Base-by-base conservation (phyloP, 30 jellyfish, hydroid and myxozoan species). In the Chrysaora quinquecirrha region DNA sequence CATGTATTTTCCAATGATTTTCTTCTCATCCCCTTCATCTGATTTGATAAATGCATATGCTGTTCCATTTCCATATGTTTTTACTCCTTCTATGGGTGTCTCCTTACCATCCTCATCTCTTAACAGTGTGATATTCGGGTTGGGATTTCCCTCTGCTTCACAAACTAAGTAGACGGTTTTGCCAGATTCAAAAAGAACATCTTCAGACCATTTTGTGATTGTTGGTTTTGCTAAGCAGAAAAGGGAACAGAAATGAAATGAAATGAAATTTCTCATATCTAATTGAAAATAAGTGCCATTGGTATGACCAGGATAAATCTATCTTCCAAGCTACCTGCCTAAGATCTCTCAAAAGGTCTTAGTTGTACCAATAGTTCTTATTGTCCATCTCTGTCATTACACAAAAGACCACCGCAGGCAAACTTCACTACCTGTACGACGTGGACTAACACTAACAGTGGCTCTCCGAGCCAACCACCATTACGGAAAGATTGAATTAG, bases 91-190 rank as follows among this genome's bases (percentile, higher is more conserved):
- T 46, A 82, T 2, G 7, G 60, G 76, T 10, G 29, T 20, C 12
- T 61, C 63, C 2, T 49, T 75, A 3, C 22, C 71, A 10, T 66
- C 66, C 19, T 11, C 30, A 0, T 62, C 48, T 4, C 65, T 32
- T 30, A 7, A 46, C 3, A 71, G 25, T 18, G 96, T 64, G 22
- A 85, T 74, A 50, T 64, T 74, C 30, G 96, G 96, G 21, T 47
- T 29, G 3, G 96, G 96, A 49, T 85, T 74, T 1, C 96, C 96
- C 0, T 54, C 81, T 24, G 89, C 86, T 50, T 85, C 85, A 50
- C 96, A 85, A 34, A 63, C 64, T 16, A 85, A 54, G 1, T 64
- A 31, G n/a, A 60, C 70, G 3, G 56, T 19, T 32, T 31, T 18
- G 0, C 84, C 89, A 6, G 64, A 80, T 12, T 65, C 64, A 25